A percentile compares a stretch with the other conserved stretches of the same genome.
Evolutionary conservation across 53 echinoderm and acorn worm species (phyloP).

Genomic region (Holothuria scabra): DNA sequence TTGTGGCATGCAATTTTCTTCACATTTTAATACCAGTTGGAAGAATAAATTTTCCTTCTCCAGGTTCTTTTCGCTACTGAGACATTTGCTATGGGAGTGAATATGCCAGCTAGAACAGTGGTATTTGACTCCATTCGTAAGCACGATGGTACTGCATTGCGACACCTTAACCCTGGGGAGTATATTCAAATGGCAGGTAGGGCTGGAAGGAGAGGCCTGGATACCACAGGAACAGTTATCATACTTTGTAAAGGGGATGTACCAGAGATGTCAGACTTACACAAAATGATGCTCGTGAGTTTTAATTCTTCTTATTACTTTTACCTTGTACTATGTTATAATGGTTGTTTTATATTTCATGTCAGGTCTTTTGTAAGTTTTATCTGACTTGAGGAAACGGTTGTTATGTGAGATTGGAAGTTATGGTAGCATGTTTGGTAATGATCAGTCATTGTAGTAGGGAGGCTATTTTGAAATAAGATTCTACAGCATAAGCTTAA

Average conservation of each 20-base stretch:
- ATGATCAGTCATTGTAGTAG: too few relatives aligned
- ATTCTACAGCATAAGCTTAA: too few relatives aligned
- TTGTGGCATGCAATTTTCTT: too few relatives aligned
- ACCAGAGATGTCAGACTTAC: slow-evolving; percentile 86
- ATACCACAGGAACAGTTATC: slow-evolving; percentile 93
- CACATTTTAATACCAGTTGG: background rate
- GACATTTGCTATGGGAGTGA: slow-evolving; percentile 99
- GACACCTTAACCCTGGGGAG: slow-evolving; percentile 87
- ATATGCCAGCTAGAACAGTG: slow-evolving; percentile 99
- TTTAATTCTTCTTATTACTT: background rate
- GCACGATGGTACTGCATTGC: slow-evolving; percentile 79
- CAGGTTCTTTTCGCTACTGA: slow-evolving; percentile 97
- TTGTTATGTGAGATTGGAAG: too few relatives aligned
- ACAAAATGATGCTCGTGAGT: slow-evolving; percentile 95
- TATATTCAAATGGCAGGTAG: slow-evolving; percentile 99
- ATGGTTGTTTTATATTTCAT: too few relatives aligned
- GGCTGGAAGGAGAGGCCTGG: slow-evolving; percentile 93
- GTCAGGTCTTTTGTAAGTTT: too few relatives aligned
- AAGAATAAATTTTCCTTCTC: background rate
- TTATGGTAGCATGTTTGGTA: too few relatives aligned
- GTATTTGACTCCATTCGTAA: slow-evolving; percentile 92
- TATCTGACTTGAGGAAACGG: too few relatives aligned
- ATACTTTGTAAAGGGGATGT: slow-evolving; percentile 98
- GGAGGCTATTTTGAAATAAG: too few relatives aligned
- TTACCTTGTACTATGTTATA: too few relatives aligned